Conservation (phyloP, 2,797 vertebrate species). For the Enteromius afrohamiltoni region DNA sequence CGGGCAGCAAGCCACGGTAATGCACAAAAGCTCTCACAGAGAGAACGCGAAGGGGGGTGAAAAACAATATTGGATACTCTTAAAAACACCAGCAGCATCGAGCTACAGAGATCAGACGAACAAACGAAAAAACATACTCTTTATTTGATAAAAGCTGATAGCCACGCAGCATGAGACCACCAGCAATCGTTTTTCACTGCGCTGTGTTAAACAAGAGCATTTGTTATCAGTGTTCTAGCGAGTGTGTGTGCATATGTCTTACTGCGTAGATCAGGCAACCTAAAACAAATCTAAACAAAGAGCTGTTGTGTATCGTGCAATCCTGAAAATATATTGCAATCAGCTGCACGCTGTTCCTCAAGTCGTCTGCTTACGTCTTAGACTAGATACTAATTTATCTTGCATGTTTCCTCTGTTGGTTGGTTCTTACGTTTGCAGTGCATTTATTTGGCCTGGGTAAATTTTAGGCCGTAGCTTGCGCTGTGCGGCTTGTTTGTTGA, state of each 20-base stretch:
- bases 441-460: not conserved
- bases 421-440: not conserved
- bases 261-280: not conserved
- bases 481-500: not conserved
- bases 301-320: not conserved
- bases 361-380: not conserved
- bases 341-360: not conserved
- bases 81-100: constrained; percentile 8
- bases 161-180: constrained; percentile 39
- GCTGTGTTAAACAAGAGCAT: constrained; percentile 40
- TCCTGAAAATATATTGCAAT: not conserved
- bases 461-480: not conserved
- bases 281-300: constrained; percentile 10
- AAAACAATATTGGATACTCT: constrained; percentile 21
- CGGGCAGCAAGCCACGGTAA: constrained; percentile 18
- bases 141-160: constrained; percentile 45
- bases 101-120: constrained; percentile 22
- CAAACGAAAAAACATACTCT: not conserved
- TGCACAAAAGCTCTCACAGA: constrained; percentile 11
- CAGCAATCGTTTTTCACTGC: constrained; percentile 62
- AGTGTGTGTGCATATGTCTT: constrained; percentile 19
- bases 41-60: constrained; percentile 1
- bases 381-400: not conserved
- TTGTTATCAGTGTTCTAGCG: constrained; percentile 28
- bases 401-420: not conserved